Conservation (phyloP, 2,797 vertebrate genomes). For the Peromyscus nudipes region DNA sequence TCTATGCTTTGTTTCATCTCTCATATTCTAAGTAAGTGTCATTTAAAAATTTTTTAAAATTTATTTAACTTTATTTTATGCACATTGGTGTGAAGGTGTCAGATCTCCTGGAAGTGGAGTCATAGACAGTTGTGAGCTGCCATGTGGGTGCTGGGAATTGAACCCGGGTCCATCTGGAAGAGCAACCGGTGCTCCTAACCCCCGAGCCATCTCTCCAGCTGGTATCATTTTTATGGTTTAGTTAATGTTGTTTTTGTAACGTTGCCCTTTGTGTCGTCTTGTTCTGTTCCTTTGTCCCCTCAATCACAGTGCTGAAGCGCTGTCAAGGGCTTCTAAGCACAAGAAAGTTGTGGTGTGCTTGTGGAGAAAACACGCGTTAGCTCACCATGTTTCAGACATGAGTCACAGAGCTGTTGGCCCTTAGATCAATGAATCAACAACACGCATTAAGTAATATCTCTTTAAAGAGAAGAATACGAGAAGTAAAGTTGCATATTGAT, state of each 20-base stretch:
- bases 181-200: too few relatives aligned
- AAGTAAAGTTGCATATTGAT: background rate
- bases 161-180: too few relatives aligned
- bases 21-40: background rate
- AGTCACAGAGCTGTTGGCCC: background rate
- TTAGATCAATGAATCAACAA: background rate
- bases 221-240: background rate
- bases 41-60: too few relatives aligned
- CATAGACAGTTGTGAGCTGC: too few relatives aligned
- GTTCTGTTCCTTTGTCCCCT: background rate
- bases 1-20: background rate
- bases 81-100: too few relatives aligned
- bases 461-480: constrained; percentile 4
- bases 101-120: too few relatives aligned
- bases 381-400: background rate
- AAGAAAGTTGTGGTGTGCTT: background rate
- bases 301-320: background rate
- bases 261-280: constrained; percentile 14
- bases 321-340: background rate
- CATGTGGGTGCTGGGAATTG: too few relatives aligned
- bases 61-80: too few relatives aligned
- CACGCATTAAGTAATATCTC: background rate
- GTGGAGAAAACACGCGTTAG: background rate
- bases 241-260: background rate
- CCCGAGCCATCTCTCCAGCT: too few relatives aligned